A percentile compares a stretch with the other conserved stretches of the same genome.
phyloP scores from a whole-genome alignment of 2,888 invertebrate genomes.

The Melinaea marsaeus region DNA sequence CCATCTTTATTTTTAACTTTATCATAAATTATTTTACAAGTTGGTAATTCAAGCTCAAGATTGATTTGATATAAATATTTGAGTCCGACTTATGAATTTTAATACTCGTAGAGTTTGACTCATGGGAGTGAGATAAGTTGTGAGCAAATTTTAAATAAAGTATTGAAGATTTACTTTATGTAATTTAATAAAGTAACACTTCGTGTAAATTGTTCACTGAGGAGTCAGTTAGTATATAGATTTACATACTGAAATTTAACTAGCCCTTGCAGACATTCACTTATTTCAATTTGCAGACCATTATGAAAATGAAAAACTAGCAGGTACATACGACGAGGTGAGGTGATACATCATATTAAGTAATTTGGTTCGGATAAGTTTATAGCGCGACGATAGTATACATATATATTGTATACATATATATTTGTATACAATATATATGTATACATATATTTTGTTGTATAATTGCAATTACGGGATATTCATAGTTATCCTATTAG shows the following conservation, averaged over 20 bases:
- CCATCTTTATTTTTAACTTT: too few species aligned
- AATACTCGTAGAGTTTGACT: neutral
- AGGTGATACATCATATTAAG: conserved; percentile 34
- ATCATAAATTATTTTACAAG: too few species aligned
- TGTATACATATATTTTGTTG: neutral
- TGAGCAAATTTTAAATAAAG: conserved; percentile 4
- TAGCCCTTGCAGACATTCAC: conserved; percentile 26
- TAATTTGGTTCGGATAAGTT: conserved; percentile 30
- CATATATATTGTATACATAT: conserved; percentile 11
- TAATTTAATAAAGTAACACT: conserved; percentile 24
- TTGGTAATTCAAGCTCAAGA: too few species aligned
- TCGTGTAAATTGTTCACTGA: conserved; percentile 20
- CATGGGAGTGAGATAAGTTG: neutral
- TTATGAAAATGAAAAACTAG: conserved; percentile 34
- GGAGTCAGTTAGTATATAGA: conserved; percentile 14
- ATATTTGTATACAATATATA: too few species aligned
- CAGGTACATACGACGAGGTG: conserved; percentile 27
- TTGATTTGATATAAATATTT: neutral
- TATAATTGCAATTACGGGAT: conserved; percentile 1
- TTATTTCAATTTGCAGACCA: conserved; percentile 35
- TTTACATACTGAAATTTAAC: conserved; percentile 31
- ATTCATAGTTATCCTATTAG: neutral
- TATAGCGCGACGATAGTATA: conserved; percentile 28
- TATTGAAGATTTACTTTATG: conserved; percentile 2
- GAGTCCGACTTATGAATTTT: neutral